Evolutionary conservation across 2,797 vertebrate species (phyloP).

Genomic region (Capromys pilorides): DNA sequence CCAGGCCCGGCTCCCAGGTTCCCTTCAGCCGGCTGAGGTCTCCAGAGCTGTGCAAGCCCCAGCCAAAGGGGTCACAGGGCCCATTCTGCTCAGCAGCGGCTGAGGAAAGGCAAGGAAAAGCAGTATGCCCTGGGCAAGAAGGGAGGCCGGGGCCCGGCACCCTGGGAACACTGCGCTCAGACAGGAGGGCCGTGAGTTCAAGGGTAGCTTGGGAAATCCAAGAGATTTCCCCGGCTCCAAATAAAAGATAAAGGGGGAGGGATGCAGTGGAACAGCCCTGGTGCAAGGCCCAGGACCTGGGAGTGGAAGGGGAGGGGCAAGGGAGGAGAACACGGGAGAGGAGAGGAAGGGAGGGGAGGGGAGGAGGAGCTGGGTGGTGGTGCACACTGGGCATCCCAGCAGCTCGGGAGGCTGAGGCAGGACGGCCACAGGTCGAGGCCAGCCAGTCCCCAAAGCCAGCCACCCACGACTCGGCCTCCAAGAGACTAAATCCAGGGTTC

Average conservation of each 20-base stretch:
- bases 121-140: background rate
- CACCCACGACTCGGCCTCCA: constrained; percentile 25
- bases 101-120: constrained; percentile 17
- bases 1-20: background rate
- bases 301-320: background rate
- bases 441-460: constrained; percentile 25
- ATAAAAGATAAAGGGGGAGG: background rate
- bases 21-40: background rate
- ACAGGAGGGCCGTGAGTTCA: background rate
- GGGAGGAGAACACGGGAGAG: too few relatives aligned
- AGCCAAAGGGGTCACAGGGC: background rate
- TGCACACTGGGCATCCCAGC: background rate
- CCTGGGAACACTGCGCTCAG: constrained; percentile 24
- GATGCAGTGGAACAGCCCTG: background rate
- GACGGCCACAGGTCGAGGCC: background rate
- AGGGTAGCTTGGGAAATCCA: background rate
- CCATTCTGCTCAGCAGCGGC: background rate
- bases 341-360: background rate
- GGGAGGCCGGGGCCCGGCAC: constrained; percentile 31
- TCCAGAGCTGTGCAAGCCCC: background rate
- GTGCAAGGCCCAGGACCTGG: background rate
- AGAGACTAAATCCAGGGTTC: constrained; percentile 8
- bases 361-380: background rate
- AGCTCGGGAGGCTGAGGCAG: background rate
- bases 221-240: background rate